Evolutionary conservation across 2,797 vertebrate species (phyloP).

Genomic region (Sebastes nivosus): DNA sequence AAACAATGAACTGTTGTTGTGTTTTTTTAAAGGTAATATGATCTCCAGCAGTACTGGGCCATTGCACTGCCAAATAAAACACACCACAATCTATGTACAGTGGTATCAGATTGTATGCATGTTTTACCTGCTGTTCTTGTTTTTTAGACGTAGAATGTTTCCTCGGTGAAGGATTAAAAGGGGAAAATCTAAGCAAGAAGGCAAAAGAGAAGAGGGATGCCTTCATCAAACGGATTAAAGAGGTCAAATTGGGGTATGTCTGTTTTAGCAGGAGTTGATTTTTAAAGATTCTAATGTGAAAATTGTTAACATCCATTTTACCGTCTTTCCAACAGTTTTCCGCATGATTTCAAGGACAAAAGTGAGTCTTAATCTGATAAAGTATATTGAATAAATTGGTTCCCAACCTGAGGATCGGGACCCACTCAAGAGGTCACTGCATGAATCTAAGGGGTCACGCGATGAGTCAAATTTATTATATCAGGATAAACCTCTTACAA

Average conservation of each 20-base stretch:
- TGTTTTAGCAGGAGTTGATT: background rate
- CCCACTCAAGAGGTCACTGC: background rate
- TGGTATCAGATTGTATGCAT: background rate
- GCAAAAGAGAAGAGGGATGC: constrained; percentile 90
- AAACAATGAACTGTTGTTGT: background rate
- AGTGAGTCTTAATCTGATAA: constrained; percentile 77
- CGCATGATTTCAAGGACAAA: constrained; percentile 89
- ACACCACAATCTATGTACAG: background rate
- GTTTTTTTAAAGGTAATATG: background rate
- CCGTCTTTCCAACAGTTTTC: constrained; percentile 85
- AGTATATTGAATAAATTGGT: background rate
- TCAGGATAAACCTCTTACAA: background rate
- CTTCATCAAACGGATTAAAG: constrained; percentile 91
- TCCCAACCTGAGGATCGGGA: background rate
- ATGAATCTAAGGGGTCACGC: background rate
- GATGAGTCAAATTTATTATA: background rate
- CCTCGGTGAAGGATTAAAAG: constrained; percentile 88
- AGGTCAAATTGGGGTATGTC: constrained; percentile 87
- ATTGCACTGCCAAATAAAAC: background rate
- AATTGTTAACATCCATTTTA: background rate
- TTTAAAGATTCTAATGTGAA: background rate
- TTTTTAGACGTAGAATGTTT: constrained; percentile 89
- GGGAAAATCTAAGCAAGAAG: constrained; percentile 93
- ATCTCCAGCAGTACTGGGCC: background rate
- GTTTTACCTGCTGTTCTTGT: background rate